A percentile compares a stretch with the other conserved stretches of the same genome.
Conservation (phyloP, 2,888 invertebrate genomes). For the Parnassius mnemosyne region DNA sequence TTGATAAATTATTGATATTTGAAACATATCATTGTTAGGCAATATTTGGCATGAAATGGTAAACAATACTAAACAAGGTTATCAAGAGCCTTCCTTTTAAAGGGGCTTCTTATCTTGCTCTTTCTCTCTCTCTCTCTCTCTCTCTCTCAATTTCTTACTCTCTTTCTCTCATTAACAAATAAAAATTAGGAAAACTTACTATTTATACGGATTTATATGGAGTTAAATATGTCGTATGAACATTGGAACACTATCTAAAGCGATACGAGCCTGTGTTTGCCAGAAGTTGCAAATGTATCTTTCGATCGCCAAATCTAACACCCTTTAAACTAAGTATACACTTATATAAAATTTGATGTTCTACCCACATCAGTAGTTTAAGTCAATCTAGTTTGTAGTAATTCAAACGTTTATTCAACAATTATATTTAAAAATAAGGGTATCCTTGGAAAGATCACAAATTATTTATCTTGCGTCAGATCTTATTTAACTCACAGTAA, state of each 20-base stretch:
- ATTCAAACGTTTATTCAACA: constrained; percentile 27
- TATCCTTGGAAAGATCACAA: constrained; percentile 34
- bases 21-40: background rate
- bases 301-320: constrained; percentile 43
- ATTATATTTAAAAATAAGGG: constrained; percentile 25
- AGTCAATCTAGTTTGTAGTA: constrained; percentile 19
- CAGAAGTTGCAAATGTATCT: constrained; percentile 55
- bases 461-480: constrained; percentile 72
- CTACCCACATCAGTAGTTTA: constrained; percentile 20
- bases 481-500: constrained; percentile 35
- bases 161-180: too few species aligned
- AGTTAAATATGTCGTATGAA: background rate
- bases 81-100: too few species aligned
- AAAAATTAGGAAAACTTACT: too few species aligned
- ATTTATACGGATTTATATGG: too few species aligned
- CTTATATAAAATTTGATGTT: constrained; percentile 17
- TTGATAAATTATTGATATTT: constrained; percentile 30
- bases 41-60: background rate
- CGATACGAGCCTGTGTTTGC: constrained; percentile 65
- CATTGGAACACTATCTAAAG: constrained; percentile 2
- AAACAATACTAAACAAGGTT: background rate
- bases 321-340: constrained; percentile 22
- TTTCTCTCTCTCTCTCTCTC: too few species aligned
- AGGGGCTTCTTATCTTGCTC: too few species aligned
- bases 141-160: too few species aligned